A percentile compares a stretch with the other conserved stretches of the same genome.
Conservation (phyloP, 2,113 vertebrate species). For the Cricetomys ansorgei region DNA sequence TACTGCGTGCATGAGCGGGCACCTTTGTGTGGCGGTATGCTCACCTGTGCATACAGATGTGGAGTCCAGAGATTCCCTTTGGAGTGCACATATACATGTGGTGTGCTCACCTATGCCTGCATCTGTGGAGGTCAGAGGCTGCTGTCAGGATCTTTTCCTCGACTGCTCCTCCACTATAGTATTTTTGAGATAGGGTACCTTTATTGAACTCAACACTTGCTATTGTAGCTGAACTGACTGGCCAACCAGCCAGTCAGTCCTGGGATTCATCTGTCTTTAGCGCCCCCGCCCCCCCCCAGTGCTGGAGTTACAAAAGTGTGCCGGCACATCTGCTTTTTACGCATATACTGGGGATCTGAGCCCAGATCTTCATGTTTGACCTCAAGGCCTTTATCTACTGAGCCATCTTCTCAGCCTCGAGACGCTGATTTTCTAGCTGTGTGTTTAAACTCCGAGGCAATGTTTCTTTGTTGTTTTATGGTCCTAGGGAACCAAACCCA, state of each 20-base stretch:
- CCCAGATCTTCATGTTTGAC: background rate
- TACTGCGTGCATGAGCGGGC: background rate
- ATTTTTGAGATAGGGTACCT: background rate
- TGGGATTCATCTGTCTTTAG: background rate
- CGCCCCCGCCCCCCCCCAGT: background rate
- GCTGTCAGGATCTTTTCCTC: background rate
- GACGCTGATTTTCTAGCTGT: background rate
- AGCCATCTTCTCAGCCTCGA: background rate
- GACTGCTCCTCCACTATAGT: background rate
- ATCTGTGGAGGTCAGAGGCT: background rate
- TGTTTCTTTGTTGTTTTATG: background rate
- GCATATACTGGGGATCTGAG: background rate
- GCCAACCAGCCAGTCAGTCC: background rate
- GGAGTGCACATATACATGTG: background rate
- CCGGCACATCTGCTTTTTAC: background rate
- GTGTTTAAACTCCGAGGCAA: slow-evolving; percentile 4
- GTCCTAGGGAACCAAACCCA: background rate
- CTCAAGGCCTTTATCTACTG: background rate
- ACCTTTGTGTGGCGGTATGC: background rate
- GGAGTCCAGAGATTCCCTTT: background rate
- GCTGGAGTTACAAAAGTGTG: background rate
- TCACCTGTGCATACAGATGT: background rate
- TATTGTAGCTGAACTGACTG: background rate
- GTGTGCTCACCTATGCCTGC: background rate
- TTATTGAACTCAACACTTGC: background rate